Percentiles rank a stretch among this genome's conserved stretches.
Evolutionary conservation across 2,113 vertebrate species (phyloP).

Genomic region (Bubo blakistoni): DNA sequence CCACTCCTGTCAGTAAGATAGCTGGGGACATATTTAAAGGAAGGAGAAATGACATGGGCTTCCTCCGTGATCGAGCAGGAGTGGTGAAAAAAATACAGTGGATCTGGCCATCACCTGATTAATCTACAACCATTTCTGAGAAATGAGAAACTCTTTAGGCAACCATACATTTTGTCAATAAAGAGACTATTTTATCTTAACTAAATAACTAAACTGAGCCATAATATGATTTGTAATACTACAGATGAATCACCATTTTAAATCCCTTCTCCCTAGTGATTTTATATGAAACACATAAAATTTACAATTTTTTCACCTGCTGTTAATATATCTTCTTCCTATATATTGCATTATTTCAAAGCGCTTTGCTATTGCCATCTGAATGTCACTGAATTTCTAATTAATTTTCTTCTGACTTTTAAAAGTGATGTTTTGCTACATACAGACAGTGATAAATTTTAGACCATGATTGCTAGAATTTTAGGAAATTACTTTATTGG

Average conservation of each 20-base stretch:
- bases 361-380: not conserved
- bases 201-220: not conserved
- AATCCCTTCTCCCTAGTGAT: not conserved
- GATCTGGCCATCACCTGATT: not conserved
- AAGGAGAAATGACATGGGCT: not conserved
- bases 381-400: constrained; percentile 2
- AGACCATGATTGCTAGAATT: not conserved
- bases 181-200: not conserved
- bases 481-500: constrained; percentile 50
- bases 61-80: accelerated
- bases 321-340: not conserved
- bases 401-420: constrained; percentile 33
- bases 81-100: not conserved
- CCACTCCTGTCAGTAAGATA: not conserved
- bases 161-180: not conserved
- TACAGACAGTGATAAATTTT: constrained; percentile 54
- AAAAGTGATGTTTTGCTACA: not conserved
- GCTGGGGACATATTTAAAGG: not conserved
- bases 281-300: not conserved
- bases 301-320: not conserved
- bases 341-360: not conserved
- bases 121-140: not conserved
- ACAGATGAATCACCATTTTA: not conserved
- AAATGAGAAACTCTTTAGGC: not conserved
- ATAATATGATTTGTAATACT: not conserved